phyloP scores from a whole-genome alignment of 2,113 vertebrate species.

The Prunella fulvescens region DNA sequence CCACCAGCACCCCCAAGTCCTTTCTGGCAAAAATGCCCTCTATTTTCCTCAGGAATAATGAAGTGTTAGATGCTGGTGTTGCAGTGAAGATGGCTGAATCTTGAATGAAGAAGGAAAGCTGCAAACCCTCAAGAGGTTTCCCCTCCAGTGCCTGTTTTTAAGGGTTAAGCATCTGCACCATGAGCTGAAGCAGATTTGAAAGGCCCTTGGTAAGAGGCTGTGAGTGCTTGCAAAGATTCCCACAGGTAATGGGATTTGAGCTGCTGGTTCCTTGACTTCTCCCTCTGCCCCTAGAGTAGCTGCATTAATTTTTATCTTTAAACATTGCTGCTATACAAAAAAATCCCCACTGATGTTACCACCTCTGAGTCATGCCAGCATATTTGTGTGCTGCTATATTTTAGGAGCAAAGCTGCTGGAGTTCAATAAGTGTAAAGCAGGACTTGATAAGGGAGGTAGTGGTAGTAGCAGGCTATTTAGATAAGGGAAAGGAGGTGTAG shows the following conservation, averaged over 20 bases:
- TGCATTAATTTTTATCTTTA: background rate
- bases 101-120: background rate
- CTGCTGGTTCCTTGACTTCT: background rate
- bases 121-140: background rate
- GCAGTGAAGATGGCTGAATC: background rate
- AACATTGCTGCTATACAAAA: background rate
- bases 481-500: background rate
- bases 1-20: background rate
- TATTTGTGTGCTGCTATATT: background rate
- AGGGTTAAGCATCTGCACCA: background rate
- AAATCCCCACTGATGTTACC: background rate
- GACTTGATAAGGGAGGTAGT: background rate
- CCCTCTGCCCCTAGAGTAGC: background rate
- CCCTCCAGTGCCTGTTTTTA: background rate
- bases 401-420: background rate
- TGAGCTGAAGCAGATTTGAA: background rate
- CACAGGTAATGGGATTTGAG: background rate
- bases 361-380: background rate
- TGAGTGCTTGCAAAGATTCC: background rate
- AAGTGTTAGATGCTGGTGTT: fast-evolving
- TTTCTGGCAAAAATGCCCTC: background rate
- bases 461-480: background rate
- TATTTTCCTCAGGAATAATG: background rate
- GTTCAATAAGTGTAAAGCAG: background rate
- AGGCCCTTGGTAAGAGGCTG: background rate